Base-by-base conservation (phyloP, 2,888 invertebrate genomes). In the Ochropacha duplaris region DNA sequence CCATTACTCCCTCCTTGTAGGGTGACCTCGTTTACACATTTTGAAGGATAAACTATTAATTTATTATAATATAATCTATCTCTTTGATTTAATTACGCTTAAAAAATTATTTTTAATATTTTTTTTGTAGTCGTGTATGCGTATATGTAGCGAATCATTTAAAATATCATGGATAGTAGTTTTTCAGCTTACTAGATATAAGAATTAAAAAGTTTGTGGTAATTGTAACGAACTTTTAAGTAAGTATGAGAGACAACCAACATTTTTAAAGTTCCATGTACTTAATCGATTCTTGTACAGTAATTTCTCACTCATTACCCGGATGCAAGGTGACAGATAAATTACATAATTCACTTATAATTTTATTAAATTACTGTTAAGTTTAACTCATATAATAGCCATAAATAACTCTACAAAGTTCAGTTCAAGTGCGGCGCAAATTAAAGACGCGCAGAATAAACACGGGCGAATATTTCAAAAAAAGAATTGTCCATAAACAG, bases 1-100 rank as follows among this genome's bases (percentile, higher is more conserved):
- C 87, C 86, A 90, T 90, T 90, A 88, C 87, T 84, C 83, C 84
- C 88, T 79, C 77, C 72, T 72, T 71, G 78, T 81, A 79, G 76
- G 76, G 83, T 76, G 79, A 58, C 84, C 57, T 71, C 36, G 8
- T 19, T 54, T 56, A 52, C 1, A 6, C 16, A 55, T 66, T 54
- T 59, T 49, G 14, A 1, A 12, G 22, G 52, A 52, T 19, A 54
- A n/a, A 34, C 49, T 49, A 50, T 50, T n/a, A 36, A n/a, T 24
- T 11, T 14, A 22, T 6, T 9, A 9, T 22, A 49, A 54, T 50
- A 12, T 49, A 51, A 11, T 28, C 9, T 8, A 28, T 1, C 2
- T 28, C n/a, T n/a, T n/a, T n/a, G n/a, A n/a, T n/a, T n/a, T n/a
- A n/a, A n/a, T n/a, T n/a, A n/a, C n/a, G n/a, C n/a, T n/a, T n/a